Base-by-base conservation (phyloP, 2,888 invertebrate species). In the Shargacucullia verbasci region DNA sequence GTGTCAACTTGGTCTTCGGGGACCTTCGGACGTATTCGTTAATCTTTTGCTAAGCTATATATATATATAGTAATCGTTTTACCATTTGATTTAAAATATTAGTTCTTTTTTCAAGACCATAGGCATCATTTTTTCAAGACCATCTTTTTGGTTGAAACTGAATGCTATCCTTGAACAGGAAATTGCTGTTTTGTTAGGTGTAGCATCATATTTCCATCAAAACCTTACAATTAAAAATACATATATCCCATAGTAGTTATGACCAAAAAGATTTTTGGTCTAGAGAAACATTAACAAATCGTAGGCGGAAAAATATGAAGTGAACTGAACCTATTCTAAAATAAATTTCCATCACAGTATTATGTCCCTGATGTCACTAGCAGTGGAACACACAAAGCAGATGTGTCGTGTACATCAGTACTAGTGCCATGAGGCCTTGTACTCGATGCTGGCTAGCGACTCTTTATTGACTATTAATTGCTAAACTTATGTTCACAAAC, bases 401-500 rank as follows among this genome's bases (percentile, higher is more conserved):
- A 71, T 65, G 74, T 55, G 65, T 39, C 59, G 40, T 55, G 45
- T 41, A 43, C n/a, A 34, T 14, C 38, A n/a, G 41, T 39, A 43
- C 52, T 6, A 13, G n/a, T 29, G 10, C 41, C 7, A 12, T n/a
- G 13, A 58, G 70, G 52, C 77, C 79, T 77, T 79, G 77, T 79
- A 60, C 77, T 58, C 71, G 66, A 61, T 77, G 74, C 62, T 45
- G 20, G 58, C 55, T 39, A 68, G 47, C 48, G 54, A 57, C 35
- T 55, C 60, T 70, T 78, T 76, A 77, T 70, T 73, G 77, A 59
- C 68, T 64, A 68, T 76, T 73, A 78, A 73, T 76, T 59, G 59
- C 56, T 56, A 52, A 61, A 59, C 43, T 47, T 60, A 58, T 61
- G 55, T 52, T 44, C 40, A 14, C 29, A 29, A 25, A 27, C 27